Evolutionary conservation across 2,888 invertebrate species (phyloP), one percentile per base, ranked within the genome.

Genomic region (Rhyacophila evoluta): DNA sequence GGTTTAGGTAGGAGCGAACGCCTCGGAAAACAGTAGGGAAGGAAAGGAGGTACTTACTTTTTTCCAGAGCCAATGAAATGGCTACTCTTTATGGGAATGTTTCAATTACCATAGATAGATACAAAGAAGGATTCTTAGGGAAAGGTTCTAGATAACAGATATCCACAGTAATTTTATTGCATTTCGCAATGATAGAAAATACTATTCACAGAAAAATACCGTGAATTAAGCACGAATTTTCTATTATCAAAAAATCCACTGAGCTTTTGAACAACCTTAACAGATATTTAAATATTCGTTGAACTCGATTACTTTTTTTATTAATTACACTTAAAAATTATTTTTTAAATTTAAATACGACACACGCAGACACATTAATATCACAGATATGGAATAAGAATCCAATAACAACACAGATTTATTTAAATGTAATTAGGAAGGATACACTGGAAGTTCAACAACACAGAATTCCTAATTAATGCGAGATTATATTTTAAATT

Each of bases 331-430:
- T 12, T 55, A 55, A 67, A 74, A 36, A 68, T 67, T 67, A 12
- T 68, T 74, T 69, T 69, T 69, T 74, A 36, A 71, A 71, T 6
- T 71, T 36, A 25, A 25, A 38, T 28, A 76, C 36, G 67, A 27
- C 27, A 72, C 29, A 74, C 67, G 27, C 67, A 74, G 39, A 77
- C 72, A 77, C 72, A 39, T 37, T 78, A 77, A 79, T 81, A 81
- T 81, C 81, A 81, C 81, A 81, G 81, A 81, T 79, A 77, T 72
- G 76, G 77, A 81, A 79, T 79, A 78, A 77, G 33, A 79, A 74
- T 77, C 76, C 78, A 79, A 79, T 41, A 72, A 77, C 75, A 25
- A 76, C 67, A 75, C 27, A 69, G 37, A 72, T 76, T 76, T 67
- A 76, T 67, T 81, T 79, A 70, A 75, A 75, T 74, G 55, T 75